phyloP scores from a whole-genome alignment of 2,113 vertebrate species.

The Chaetops frenatus region DNA sequence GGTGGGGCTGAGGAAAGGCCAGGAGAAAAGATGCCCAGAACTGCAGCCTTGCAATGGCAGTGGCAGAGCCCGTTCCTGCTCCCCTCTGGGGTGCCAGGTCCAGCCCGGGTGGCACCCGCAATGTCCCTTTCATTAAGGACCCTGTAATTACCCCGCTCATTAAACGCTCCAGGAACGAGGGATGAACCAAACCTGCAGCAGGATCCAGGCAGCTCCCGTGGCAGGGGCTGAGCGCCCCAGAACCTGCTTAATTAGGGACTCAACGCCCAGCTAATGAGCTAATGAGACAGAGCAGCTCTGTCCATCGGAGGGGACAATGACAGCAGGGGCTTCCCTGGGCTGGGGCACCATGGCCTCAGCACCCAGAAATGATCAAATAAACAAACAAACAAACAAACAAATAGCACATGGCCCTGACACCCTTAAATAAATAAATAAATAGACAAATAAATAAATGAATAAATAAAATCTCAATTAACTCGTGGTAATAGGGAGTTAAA shows the following conservation, averaged over 20 bases:
- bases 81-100: fast-evolving
- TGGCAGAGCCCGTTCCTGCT: too few species aligned
- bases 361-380: neutral
- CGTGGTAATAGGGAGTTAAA: neutral
- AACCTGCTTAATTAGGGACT: neutral
- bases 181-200: neutral
- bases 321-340: neutral
- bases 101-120: too few species aligned
- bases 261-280: neutral
- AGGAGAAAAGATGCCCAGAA: too few species aligned
- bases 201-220: too few species aligned
- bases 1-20: too few species aligned
- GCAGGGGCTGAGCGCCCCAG: too few species aligned
- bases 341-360: neutral
- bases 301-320: neutral
- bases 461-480: neutral
- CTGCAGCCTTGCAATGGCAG: too few species aligned
- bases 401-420: too few species aligned
- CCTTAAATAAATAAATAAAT: too few species aligned
- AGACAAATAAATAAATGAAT: neutral
- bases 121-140: too few species aligned
- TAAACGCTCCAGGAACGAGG: too few species aligned
- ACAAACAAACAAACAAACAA: neutral
- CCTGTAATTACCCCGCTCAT: too few species aligned
- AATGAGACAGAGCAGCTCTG: neutral